phyloP scores from a whole-genome alignment of 64 coral and sea anemone species.

The Catalaphyllia jardinei region DNA sequence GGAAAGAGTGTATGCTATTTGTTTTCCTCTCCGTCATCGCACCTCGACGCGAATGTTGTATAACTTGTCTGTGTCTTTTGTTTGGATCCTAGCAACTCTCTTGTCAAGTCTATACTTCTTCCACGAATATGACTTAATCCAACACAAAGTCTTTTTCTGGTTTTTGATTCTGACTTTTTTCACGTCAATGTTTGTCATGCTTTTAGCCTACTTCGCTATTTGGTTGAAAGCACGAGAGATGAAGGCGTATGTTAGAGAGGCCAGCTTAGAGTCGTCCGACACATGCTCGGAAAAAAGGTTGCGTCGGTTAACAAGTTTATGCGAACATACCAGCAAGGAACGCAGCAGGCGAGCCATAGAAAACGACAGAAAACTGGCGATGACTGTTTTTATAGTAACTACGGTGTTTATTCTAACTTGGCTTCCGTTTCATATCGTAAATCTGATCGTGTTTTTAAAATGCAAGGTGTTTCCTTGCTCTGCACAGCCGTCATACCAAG shows the following conservation, averaged over 20 bases:
- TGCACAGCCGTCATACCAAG: slow-evolving; percentile 30
- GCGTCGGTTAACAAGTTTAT: neutral
- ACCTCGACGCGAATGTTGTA: slow-evolving; percentile 62
- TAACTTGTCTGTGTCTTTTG: slow-evolving; percentile 36
- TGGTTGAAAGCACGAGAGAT: slow-evolving; percentile 42
- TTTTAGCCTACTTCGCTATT: slow-evolving; percentile 65
- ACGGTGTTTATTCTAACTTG: slow-evolving; percentile 76
- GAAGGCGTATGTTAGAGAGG: slow-evolving; percentile 1
- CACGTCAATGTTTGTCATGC: slow-evolving; percentile 53
- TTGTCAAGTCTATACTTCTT: slow-evolving; percentile 81
- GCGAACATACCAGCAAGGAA: slow-evolving; percentile 22
- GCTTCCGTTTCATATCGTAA: slow-evolving; percentile 84
- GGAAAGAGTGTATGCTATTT: slow-evolving; percentile 79
- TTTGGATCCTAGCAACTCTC: slow-evolving; percentile 67
- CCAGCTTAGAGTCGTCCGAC: slow-evolving; percentile 20
- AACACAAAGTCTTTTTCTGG: slow-evolving; percentile 82
- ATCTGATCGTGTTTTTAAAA: slow-evolving; percentile 56
- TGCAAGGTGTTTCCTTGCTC: slow-evolving; percentile 24
- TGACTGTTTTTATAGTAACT: slow-evolving; percentile 82
- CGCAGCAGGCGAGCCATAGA: slow-evolving; percentile 10
- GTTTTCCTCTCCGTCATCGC: slow-evolving; percentile 59
- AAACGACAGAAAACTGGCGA: slow-evolving; percentile 68
- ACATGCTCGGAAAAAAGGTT: neutral
- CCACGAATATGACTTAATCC: slow-evolving; percentile 54
- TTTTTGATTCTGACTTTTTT: slow-evolving; percentile 66